These are phyloP conservation scores for Parambassis ranga DNA, from an alignment of 2,797 vertebrate genomes.

Conservation along the genomic window DNA sequence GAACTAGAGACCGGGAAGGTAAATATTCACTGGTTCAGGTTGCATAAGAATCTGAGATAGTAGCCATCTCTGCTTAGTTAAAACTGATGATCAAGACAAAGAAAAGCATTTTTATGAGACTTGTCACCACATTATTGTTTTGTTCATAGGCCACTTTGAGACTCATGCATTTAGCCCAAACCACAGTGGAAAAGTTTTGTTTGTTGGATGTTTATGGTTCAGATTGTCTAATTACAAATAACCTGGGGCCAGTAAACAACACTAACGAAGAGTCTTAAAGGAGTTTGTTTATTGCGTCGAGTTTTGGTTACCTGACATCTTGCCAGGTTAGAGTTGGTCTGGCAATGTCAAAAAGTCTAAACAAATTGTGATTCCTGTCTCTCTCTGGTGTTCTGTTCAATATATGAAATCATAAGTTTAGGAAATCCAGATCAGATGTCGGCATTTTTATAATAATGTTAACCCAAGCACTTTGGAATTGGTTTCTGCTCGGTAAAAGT, in stretches of 20 bases:
- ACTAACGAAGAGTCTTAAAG: constrained; percentile 9
- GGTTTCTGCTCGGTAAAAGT: neutral
- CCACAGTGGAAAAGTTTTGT: constrained; percentile 34
- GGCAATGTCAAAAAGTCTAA: constrained; percentile 3
- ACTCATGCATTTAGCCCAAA: neutral
- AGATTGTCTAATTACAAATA: neutral
- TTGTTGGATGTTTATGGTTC: constrained; percentile 3
- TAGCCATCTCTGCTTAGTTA: neutral
- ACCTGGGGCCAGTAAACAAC: constrained; percentile 9
- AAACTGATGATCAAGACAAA: neutral
- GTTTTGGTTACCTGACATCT: constrained; percentile 12
- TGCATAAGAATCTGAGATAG: neutral
- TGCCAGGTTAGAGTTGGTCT: constrained; percentile 24
- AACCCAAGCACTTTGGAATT: neutral
- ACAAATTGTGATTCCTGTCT: neutral
- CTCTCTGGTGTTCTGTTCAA: neutral
- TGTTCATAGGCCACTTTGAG: neutral
- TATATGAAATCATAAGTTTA: neutral
- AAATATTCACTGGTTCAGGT: neutral
- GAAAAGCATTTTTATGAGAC: neutral
- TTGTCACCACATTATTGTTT: neutral
- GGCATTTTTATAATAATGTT: neutral
- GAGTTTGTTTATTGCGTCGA: constrained; percentile 16
- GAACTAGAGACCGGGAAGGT: neutral
- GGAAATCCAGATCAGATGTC: neutral